These are phyloP conservation scores for Conops quadrifasciatus DNA, from an alignment of 2,888 invertebrate genomes.

Conservation along the genomic window DNA sequence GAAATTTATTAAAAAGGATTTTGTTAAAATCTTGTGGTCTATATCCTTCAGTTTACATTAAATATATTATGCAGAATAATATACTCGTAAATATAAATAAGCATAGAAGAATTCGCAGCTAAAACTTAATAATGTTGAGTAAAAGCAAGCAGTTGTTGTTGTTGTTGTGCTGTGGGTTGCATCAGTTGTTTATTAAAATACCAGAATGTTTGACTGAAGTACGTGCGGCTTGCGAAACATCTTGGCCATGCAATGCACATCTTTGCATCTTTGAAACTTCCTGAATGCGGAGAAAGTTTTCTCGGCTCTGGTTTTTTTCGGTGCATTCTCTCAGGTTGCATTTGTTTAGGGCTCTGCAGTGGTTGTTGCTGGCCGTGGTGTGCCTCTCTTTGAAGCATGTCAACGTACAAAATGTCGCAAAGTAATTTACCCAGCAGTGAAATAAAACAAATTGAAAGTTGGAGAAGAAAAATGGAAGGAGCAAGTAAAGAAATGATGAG, in stretches of 20 bases:
- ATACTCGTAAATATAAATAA: no score
- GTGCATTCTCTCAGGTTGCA: neutral
- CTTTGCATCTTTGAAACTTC: constrained; percentile 2
- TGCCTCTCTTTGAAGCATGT: constrained; percentile 4
- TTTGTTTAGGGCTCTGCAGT: neutral
- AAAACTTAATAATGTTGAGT: no score
- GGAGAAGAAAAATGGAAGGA: no score
- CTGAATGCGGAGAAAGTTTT: constrained; percentile 22
- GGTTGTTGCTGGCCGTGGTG: no score
- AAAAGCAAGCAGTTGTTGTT: no score
- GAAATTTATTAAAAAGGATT: no score
- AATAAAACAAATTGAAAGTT: neutral
- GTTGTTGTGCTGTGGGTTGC: no score
- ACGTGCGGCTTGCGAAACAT: neutral
- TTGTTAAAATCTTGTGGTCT: no score
- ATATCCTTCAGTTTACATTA: no score
- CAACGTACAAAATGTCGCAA: neutral
- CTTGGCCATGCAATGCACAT: constrained; percentile 11
- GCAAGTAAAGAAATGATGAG: neutral
- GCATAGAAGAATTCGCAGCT: no score
- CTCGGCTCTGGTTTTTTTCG: neutral
- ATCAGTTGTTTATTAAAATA: no score
- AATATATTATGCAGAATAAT: no score
- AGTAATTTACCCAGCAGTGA: neutral
- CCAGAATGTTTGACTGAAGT: constrained; percentile 5